phyloP scores from a whole-genome alignment of 2,888 invertebrate genomes.

The Leptinotarsa juncta region DNA sequence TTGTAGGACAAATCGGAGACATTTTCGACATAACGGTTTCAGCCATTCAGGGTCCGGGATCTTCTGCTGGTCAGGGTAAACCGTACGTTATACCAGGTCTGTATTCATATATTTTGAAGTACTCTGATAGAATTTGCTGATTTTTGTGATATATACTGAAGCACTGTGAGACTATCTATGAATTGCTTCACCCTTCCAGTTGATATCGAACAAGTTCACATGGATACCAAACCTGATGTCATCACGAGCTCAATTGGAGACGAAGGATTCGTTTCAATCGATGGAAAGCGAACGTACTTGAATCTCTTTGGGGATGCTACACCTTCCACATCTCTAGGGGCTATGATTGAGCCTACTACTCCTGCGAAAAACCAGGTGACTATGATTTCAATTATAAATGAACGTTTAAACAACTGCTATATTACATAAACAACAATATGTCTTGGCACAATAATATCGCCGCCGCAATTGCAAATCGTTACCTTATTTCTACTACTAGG shows the following conservation, averaged over 20 bases:
- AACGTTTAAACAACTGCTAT: too few relatives aligned
- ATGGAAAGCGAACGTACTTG: constrained; percentile 89
- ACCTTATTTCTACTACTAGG: too few relatives aligned
- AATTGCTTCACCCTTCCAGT: constrained; percentile 59
- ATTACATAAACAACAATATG: too few relatives aligned
- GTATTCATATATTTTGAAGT: background rate
- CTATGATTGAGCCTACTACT: constrained; percentile 60
- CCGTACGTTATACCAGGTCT: constrained; percentile 70
- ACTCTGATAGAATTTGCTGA: too few relatives aligned
- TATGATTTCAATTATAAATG: background rate
- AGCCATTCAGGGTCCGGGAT: constrained; percentile 85
- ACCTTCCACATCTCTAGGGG: constrained; percentile 41
- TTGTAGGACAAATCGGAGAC: constrained; percentile 75
- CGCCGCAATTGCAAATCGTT: too few relatives aligned
- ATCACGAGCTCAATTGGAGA: constrained; percentile 84
- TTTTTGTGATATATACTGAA: too few relatives aligned
- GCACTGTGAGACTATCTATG: too few relatives aligned
- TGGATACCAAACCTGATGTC: constrained; percentile 69
- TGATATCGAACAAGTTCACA: constrained; percentile 66
- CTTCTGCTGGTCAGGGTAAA: constrained; percentile 64
- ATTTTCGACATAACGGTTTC: constrained; percentile 91
- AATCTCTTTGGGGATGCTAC: constrained; percentile 79
- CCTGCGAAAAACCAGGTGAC: constrained; percentile 61
- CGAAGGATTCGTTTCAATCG: constrained; percentile 90
- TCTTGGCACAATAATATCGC: too few relatives aligned